Evolutionary conservation across 2,113 vertebrate genomes (phyloP).

Genomic region (Turnix velox): DNA sequence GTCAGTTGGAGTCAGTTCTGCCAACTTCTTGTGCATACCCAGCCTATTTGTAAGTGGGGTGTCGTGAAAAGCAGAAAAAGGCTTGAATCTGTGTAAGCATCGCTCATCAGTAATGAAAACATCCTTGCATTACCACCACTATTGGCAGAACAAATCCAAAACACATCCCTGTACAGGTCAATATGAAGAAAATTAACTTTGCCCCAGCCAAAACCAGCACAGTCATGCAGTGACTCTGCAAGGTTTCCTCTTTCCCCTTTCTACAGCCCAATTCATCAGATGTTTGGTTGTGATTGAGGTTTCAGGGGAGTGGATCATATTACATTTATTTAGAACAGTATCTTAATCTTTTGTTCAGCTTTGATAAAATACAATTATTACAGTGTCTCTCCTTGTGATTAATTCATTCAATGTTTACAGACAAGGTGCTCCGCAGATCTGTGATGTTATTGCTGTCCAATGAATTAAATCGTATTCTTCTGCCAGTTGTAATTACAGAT

Average conservation of each 20-base stretch:
- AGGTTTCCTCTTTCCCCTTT: background rate
- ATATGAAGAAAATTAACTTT: background rate
- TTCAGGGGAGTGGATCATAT: background rate
- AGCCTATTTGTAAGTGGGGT: background rate
- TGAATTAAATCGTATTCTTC: background rate
- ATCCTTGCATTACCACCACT: background rate
- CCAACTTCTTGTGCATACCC: background rate
- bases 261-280: background rate
- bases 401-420: conserved; percentile 30
- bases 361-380: conserved; percentile 44
- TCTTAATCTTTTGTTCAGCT: conserved; percentile 3
- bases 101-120: background rate
- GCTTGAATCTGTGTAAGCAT: background rate
- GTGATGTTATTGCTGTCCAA: background rate
- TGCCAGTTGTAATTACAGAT: conserved; percentile 46
- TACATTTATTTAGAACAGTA: conserved; percentile 13
- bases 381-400: background rate
- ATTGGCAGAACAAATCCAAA: background rate
- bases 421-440: background rate
- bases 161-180: background rate
- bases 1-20: background rate
- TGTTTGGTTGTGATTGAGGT: background rate
- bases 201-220: background rate
- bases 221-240: background rate
- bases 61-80: background rate